Evolutionary conservation across 2,888 invertebrate genomes (phyloP).

Genomic region (Merodon equestris): DNA sequence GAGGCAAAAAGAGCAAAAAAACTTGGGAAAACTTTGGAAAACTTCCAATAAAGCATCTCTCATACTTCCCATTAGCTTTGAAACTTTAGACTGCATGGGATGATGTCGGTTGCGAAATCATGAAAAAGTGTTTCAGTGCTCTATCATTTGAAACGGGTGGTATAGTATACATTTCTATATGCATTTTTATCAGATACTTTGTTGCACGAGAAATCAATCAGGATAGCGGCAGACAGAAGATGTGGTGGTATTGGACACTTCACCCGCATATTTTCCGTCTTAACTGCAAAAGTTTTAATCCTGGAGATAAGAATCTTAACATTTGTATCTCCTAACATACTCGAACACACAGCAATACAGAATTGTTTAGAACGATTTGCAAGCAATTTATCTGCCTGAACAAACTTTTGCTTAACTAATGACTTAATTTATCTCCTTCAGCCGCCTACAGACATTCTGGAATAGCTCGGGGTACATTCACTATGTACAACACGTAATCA

Average conservation of each 20-base stretch:
- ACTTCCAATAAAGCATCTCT: constrained; percentile 57
- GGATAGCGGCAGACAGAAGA: background rate
- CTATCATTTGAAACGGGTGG: constrained; percentile 6
- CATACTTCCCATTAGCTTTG: constrained; percentile 10
- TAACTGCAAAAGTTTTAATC: constrained; percentile 57
- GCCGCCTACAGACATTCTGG: constrained; percentile 71
- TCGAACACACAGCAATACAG: background rate
- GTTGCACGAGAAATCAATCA: constrained; percentile 56
- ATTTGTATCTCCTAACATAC: constrained; percentile 4
- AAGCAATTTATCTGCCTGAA: constrained; percentile 64
- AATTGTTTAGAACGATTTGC: constrained; percentile 31
- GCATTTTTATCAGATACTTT: constrained; percentile 41
- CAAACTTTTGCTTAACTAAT: constrained; percentile 76
- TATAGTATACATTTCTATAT: too few relatives aligned
- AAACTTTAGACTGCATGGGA: background rate
- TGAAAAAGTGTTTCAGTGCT: background rate
- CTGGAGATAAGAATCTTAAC: constrained; percentile 43
- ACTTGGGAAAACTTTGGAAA: constrained; percentile 62
- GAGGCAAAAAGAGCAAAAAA: constrained; percentile 57
- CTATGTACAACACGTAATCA: constrained; percentile 63
- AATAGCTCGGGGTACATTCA: too few relatives aligned
- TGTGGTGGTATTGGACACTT: too few relatives aligned
- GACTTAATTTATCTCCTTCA: constrained; percentile 79
- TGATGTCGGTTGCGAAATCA: constrained; percentile 1
- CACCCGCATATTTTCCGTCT: constrained; percentile 9